Percentiles rank a stretch among this genome's conserved stretches.
Conservation (phyloP, 2,113 vertebrate genomes). For the Vulpes ferrilata region DNA sequence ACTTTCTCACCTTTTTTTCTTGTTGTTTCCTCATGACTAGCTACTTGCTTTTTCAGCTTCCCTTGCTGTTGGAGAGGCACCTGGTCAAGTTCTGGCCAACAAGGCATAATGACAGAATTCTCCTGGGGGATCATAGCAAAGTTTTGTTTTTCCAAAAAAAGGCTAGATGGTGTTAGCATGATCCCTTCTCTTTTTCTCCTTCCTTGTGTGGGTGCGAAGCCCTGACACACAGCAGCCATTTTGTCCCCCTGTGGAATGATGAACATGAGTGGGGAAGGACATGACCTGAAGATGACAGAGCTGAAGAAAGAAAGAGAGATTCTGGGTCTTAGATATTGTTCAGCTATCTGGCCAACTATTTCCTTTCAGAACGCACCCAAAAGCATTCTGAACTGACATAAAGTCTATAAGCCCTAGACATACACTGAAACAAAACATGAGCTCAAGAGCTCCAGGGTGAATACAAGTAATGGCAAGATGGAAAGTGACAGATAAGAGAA, state of each 20-base stretch:
- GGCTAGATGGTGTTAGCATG: neutral
- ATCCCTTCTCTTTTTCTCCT: neutral
- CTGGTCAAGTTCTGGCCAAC: neutral
- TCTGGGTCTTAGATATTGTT: neutral
- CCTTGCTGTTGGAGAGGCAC: neutral
- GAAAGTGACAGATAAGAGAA: neutral
- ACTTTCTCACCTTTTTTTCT: neutral
- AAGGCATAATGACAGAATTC: neutral
- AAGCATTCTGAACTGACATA: neutral
- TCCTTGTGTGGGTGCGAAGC: neutral
- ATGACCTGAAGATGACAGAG: too few species aligned
- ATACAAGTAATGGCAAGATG: neutral
- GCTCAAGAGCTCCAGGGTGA: neutral
- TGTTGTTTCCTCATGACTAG: neutral
- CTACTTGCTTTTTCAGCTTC: neutral
- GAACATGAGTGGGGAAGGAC: neutral
- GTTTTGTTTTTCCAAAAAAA: neutral
- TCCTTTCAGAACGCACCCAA: neutral
- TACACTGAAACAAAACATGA: neutral
- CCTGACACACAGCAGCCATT: neutral
- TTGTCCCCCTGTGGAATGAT: neutral
- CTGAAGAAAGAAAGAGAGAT: neutral
- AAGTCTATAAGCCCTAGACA: neutral
- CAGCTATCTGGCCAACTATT: neutral
- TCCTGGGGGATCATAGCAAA: neutral